phyloP scores from a whole-genome alignment of 1,140 invertebrate genomes.

The Phymastichus coffea region DNA sequence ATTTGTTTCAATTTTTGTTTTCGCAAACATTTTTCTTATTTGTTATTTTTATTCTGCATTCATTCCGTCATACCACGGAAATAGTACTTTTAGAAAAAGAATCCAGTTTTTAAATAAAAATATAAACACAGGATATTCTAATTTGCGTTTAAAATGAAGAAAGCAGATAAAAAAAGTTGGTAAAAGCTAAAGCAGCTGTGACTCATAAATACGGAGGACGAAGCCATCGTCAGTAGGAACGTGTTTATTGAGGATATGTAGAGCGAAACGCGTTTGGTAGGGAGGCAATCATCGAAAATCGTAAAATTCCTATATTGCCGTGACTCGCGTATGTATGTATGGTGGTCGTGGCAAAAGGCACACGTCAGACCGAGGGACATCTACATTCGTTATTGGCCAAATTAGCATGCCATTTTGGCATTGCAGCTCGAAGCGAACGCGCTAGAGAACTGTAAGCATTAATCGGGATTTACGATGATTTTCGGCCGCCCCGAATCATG shows the following conservation, averaged over 20 bases:
- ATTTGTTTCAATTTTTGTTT: no score
- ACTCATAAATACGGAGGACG: slow-evolving; percentile 23
- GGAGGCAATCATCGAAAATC: slow-evolving; percentile 3
- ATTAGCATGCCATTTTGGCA: slow-evolving; percentile 22
- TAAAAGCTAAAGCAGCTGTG: no score
- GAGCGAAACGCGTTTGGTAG: no score
- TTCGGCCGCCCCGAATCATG: background rate
- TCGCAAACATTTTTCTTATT: no score
- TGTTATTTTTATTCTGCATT: no score
- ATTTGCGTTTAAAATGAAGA: no score
- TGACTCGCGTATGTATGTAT: background rate
- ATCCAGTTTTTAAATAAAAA: no score
- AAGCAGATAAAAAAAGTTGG: no score
- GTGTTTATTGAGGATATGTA: background rate
- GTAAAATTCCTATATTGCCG: slow-evolving; percentile 10
- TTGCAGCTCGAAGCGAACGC: no score
- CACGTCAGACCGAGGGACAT: background rate
- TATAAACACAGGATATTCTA: no score
- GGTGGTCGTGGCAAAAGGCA: background rate
- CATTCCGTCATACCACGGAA: no score
- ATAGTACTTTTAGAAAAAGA: no score
- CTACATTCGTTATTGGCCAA: slow-evolving; percentile 17
- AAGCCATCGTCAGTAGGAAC: background rate
- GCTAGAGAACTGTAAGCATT: background rate
- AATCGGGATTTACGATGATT: slow-evolving; percentile 27